Percentiles rank a stretch among this genome's conserved stretches.
Conservation (phyloP, 2,888 invertebrate species). For the Orchesella flavescens region DNA sequence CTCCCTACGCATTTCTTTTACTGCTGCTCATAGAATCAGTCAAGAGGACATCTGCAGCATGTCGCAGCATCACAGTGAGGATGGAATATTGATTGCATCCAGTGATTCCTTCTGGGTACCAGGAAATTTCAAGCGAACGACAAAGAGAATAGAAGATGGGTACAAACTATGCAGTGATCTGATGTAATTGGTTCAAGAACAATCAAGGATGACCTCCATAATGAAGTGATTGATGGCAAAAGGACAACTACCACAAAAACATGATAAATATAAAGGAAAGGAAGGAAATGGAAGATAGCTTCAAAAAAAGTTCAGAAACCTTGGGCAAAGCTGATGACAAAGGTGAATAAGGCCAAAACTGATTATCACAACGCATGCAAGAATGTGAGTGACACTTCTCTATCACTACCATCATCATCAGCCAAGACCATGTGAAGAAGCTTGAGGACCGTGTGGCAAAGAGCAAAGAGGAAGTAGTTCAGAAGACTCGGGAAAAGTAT, state of each 20-base stretch:
- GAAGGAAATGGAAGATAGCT: slow-evolving; percentile 98
- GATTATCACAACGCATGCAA: slow-evolving; percentile 99
- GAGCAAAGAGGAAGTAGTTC: slow-evolving; percentile 96
- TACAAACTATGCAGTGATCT: slow-evolving; percentile 92
- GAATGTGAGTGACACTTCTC: slow-evolving; percentile 96
- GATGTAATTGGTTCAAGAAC: slow-evolving; percentile 89
- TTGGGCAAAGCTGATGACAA: too few relatives aligned
- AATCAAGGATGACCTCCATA: too few relatives aligned
- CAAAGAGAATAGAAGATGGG: too few relatives aligned
- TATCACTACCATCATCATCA: slow-evolving; percentile 96
- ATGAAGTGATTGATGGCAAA: slow-evolving; percentile 97
- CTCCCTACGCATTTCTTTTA: too few relatives aligned
- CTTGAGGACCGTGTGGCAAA: slow-evolving; percentile 96
- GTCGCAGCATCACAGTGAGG: slow-evolving; percentile 99
- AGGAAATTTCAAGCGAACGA: too few relatives aligned
- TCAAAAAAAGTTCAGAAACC: slow-evolving; percentile 99
- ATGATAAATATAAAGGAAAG: slow-evolving; percentile 96
- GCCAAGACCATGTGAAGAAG: slow-evolving; percentile 86
- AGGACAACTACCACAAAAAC: slow-evolving; percentile 97
- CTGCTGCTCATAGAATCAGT: too few relatives aligned
- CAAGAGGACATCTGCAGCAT: slow-evolving; percentile 76
- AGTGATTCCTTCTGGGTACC: too few relatives aligned
- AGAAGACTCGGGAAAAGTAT: too few relatives aligned
- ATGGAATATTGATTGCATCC: too few relatives aligned
- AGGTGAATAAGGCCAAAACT: too few relatives aligned